Conservation (phyloP, 2,797 vertebrate species). For the Zonotrichia albicollis region DNA sequence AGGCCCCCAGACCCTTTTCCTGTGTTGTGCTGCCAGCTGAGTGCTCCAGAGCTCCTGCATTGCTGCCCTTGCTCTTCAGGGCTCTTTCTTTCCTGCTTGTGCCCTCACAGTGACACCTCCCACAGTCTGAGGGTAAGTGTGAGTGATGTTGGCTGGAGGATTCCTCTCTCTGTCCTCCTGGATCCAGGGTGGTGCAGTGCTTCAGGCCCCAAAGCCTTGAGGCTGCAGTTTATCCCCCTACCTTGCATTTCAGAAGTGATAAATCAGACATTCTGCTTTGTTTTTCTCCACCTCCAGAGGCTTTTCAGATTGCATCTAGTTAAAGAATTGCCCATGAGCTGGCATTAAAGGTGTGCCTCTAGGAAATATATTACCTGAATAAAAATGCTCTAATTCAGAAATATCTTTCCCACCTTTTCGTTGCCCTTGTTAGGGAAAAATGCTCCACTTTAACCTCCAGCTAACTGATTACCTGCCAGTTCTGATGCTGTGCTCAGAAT, state of each 20-base stretch:
- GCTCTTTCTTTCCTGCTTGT: neutral
- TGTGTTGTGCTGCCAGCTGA: neutral
- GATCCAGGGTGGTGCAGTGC: neutral
- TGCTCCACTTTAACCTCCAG: neutral
- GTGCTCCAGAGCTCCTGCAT: neutral
- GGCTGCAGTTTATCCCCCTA: neutral
- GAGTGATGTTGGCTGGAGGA: neutral
- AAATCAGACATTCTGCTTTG: neutral
- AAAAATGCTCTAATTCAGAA: constrained; percentile 8
- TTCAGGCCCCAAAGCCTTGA: neutral
- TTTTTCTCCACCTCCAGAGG: neutral
- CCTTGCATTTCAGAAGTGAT: neutral
- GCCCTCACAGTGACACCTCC: neutral
- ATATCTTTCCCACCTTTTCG: neutral
- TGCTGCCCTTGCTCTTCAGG: neutral
- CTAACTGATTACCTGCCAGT: constrained; percentile 20
- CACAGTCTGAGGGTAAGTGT: neutral
- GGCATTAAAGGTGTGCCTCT: neutral
- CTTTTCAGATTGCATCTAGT: neutral
- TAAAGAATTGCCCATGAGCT: neutral
- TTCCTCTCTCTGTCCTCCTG: neutral
- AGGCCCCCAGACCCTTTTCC: neutral
- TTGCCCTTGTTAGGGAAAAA: constrained; percentile 25
- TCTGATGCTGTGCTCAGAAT: constrained; percentile 27
- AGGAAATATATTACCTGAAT: neutral